Base-by-base conservation (phyloP, 2,888 invertebrate species). In the Erpobdella octoculata region DNA sequence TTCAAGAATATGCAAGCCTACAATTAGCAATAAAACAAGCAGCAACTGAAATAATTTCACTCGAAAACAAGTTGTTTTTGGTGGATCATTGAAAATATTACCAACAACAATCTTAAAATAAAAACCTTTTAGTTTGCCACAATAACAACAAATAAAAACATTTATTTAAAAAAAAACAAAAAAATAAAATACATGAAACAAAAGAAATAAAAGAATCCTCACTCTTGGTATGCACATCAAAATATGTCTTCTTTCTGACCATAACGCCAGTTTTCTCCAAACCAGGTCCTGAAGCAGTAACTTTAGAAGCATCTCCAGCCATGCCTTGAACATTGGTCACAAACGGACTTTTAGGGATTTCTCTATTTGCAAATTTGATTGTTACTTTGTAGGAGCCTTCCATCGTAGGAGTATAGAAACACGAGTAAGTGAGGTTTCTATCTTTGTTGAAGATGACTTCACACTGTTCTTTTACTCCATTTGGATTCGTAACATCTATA, bases 301-400 rank as follows among this genome's bases (percentile, higher is more conserved):
- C 90, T 83, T 91, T 91, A 25, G 21, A 74, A 21, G 91, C 88
- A 84, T 91, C 91, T 8, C 91, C 91, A 62, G 90, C 89, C 79
- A 89, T 88, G 41, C 89, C 90, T 79, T 89, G 89, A 2, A 91
- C 89, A 76, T 87, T 83, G 1, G 90, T 89, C 72, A 84, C 84
- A 84, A 88, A 92, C 5, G 92, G 92, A 79, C 90, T 90, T 81
- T 91, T 91, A 70, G 90, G 89, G 75, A 91, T 90, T 81, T 90
- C 90, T 75, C 89, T 87, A 25, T 88, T 89, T 65, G 89, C 88
- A 82, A 88, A 91, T 80, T 88, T 88, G 25, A 92, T 88, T 70
- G 85, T 85, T n/a, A 69, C 69, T 18, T 31, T 58, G 25, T 69
- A 69, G 3, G 4, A 33, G 6, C 69, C 90, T 82, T 90, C 90